phyloP scores from a whole-genome alignment of 2,113 vertebrate species.

The Pampusana beccarii region DNA sequence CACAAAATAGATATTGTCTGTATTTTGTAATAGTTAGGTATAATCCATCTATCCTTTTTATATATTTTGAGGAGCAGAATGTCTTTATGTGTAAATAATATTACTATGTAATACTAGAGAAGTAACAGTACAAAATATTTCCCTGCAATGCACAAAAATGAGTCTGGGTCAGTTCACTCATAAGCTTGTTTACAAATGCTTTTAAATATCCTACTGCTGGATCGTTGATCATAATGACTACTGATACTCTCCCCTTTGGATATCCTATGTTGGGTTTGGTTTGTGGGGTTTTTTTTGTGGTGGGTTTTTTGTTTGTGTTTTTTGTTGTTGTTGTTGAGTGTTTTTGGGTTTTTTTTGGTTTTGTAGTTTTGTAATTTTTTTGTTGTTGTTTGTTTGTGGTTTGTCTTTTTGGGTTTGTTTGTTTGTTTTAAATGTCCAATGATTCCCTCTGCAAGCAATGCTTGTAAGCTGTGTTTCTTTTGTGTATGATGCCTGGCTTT shows the following conservation, averaged over 20 bases:
- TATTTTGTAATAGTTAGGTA: background rate
- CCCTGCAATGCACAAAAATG: background rate
- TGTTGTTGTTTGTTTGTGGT: background rate
- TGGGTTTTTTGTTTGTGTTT: no score
- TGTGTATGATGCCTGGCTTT: background rate
- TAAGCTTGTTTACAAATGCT: background rate
- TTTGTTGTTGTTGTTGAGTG: background rate
- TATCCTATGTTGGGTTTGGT: background rate
- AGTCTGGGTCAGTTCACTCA: background rate
- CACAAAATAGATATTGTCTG: background rate
- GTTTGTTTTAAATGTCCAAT: background rate
- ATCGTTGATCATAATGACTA: background rate
- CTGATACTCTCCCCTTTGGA: background rate
- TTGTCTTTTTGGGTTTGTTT: no score
- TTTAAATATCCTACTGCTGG: background rate
- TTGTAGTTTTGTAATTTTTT: rapidly evolving
- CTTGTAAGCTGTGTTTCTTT: background rate
- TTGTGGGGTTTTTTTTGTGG: no score
- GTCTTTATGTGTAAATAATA: background rate
- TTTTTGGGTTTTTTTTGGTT: background rate
- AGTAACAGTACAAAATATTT: background rate
- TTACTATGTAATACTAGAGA: background rate
- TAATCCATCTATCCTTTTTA: background rate
- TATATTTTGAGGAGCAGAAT: background rate
- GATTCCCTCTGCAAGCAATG: background rate